phyloP scores from a whole-genome alignment of 2,797 vertebrate species.

The Tapera naevia region DNA sequence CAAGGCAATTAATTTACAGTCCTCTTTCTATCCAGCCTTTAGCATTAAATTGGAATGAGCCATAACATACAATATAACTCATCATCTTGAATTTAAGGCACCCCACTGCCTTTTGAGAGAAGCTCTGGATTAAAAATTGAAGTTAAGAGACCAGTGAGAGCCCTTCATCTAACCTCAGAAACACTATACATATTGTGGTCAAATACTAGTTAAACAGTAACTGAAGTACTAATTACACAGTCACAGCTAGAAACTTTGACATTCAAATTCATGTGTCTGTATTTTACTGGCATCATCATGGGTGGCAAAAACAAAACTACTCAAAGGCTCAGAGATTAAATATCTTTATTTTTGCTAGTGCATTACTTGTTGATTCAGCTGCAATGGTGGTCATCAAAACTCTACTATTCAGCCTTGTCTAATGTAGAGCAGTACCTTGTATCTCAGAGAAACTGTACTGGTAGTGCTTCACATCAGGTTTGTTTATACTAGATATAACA shows the following conservation, averaged over 20 bases:
- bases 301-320: constrained; percentile 8
- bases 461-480: neutral
- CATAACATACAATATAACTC: neutral
- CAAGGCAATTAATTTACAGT: neutral
- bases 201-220: constrained; percentile 35
- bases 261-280: neutral
- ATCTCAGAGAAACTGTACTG: neutral
- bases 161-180: neutral
- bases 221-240: constrained; percentile 38
- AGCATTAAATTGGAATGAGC: neutral
- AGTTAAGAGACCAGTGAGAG: neutral
- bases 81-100: neutral
- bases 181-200: neutral
- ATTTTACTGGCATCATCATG: constrained; percentile 1
- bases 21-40: neutral
- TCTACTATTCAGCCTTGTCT: neutral
- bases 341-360: constrained; percentile 5
- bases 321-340: constrained; percentile 22
- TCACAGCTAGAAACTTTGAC: neutral
- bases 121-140: neutral
- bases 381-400: neutral
- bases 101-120: neutral
- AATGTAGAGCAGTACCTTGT: neutral
- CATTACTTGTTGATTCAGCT: constrained; percentile 52
- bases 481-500: neutral